Percentiles rank a stretch among this genome's conserved stretches.
These are phyloP conservation scores for Glyphotaelius pellucidus DNA, from an alignment of 2,888 invertebrate genomes.

Conservation along the genomic window DNA sequence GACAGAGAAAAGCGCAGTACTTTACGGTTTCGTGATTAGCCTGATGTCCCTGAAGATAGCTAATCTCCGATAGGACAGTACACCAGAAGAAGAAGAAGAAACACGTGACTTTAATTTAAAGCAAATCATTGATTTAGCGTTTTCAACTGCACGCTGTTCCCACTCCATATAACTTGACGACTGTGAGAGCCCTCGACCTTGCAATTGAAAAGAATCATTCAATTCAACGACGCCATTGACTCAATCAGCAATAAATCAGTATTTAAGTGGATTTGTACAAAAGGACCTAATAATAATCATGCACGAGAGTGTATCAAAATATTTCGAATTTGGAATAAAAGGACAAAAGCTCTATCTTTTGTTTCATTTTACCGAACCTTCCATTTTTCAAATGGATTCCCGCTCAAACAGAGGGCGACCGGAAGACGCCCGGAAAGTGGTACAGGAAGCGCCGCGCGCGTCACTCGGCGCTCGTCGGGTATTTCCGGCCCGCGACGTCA, in stretches of 20 bases:
- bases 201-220: neutral
- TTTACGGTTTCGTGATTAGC: no score
- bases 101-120: no score
- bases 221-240: neutral
- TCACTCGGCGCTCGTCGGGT: constrained; percentile 59
- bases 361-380: constrained; percentile 27
- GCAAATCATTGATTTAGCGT: neutral
- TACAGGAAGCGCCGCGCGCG: constrained; percentile 63
- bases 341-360: constrained; percentile 32
- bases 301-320: neutral
- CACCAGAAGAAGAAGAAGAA: neutral
- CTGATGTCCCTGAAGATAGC: no score
- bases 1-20: no score
- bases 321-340: constrained; percentile 9
- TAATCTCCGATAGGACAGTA: no score
- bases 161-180: neutral
- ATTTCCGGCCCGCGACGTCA: constrained; percentile 55
- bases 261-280: constrained; percentile 25
- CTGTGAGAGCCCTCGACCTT: constrained; percentile 10
- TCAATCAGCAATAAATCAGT: constrained; percentile 34
- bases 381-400: constrained; percentile 51
- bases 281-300: neutral
- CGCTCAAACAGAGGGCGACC: constrained; percentile 42
- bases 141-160: neutral
- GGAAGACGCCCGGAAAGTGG: constrained; percentile 61